Evolutionary conservation across 2,888 invertebrate genomes (phyloP), one percentile per base, ranked within the genome.

Genomic region (Oegoconia quadripuncta): DNA sequence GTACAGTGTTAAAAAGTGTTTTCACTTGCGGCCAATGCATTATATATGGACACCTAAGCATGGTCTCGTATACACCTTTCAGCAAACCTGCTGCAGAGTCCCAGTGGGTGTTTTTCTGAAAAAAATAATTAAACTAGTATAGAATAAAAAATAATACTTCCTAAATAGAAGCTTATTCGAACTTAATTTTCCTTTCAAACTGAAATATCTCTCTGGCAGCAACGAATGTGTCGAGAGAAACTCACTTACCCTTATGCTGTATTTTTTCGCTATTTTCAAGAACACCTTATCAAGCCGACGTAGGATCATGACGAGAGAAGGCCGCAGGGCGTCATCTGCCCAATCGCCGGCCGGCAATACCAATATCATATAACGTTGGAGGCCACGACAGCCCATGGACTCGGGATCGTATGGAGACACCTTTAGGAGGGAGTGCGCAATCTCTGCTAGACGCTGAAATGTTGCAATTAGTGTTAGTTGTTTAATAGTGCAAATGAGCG

Each of bases 361-460:
- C 53, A 94, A 93, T 41, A 93, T 95, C 96, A 96, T 97, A 64
- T 97, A 98, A 48, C 94, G 91, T 62, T 97, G 96, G 0, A 99
- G 84, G 0, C 98, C 98, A 20, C 95, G 91, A 59, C 98, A 98
- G 0, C 94, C 95, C 97, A 99, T 98, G 0, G 99, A 98, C 54
- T 95, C 94, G 0, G 98, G 95, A 83, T 99, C 99, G 76, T 99
- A 99, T 0, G 99, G 98, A 0, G 99, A 97, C 13, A 99, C 95
- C 86, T 99, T 99, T 12, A 99, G 89, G 11, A 99, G 87, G 7
- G 97, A 97, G 73, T 99, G 97, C 0, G 99, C 98, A 48, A 99
- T 96, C 61, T 99, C 99, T 1, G 98, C 97, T 36, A 99, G 83
- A 36, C 98, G 91, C 96, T 95, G 73, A 0, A 49, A 57, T 18